Base-by-base conservation (phyloP, 2,797 vertebrate genomes). In the Acrocephalus scirpaceus region DNA sequence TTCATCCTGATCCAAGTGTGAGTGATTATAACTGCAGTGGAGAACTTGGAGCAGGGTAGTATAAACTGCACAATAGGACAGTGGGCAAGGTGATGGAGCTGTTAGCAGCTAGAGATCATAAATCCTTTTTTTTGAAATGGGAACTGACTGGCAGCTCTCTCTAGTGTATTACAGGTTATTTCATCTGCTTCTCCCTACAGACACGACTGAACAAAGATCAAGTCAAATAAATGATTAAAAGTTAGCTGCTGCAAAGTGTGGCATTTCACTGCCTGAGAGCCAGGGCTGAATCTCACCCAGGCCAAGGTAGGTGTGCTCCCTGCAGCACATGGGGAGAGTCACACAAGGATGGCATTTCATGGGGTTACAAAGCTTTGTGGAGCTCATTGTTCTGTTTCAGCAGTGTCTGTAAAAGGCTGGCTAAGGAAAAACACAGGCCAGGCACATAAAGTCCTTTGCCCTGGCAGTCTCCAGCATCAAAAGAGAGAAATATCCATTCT, bases 81-180 rank as follows among this genome's bases (percentile, higher is more conserved):
- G 72, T 79, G 76, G 86, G 26, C 69, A 66, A 82, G 57, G 42
- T 91, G 94, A 94, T 88, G 58, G 77, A 78, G 67, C 70, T 92
- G 45, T 66, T 93, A 92, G 23, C 48, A 94, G 58, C 30, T n/a
- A 92, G 45, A 87, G 13, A 32, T 6, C 12, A 95, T 83, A 64
- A 50, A 70, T 74, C 42, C 32, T 50, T 13, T 50, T 94, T 86
- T 91, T 87, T 78, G 8, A 71, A 89, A 88, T 60, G 34, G 64
- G 80, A 95, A 90, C 76, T 29, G 48, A 95, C 62, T 95, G 90
- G 72, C 85, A 93, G 71, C 40, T 82, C 14, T 88, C 91, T 89
- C 86, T 72, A 80, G 57, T 89, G 57, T 87, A 64, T 88, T 86
- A 74, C 60, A 74, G 42, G 45, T 18, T 76, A 83, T 90, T 88